Percentiles rank a stretch among this genome's conserved stretches.
Evolutionary conservation across 2,113 vertebrate genomes (phyloP).

Genomic region (Plestiodon gilberti): DNA sequence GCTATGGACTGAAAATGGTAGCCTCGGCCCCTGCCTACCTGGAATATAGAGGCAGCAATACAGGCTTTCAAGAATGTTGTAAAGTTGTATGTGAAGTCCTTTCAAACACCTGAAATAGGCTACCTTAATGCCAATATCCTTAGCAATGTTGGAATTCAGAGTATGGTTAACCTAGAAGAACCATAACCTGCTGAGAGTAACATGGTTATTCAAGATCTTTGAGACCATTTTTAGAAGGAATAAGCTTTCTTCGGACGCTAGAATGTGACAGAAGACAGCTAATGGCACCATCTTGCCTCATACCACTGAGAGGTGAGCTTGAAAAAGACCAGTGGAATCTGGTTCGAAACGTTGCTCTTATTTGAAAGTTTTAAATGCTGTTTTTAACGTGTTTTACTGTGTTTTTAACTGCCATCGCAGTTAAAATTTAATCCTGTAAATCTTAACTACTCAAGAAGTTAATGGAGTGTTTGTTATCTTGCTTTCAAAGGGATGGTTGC

Average conservation of each 20-base stretch:
- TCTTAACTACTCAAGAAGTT: too few species aligned
- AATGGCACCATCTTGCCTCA: too few species aligned
- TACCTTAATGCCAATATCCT: not conserved
- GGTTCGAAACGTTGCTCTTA: too few species aligned
- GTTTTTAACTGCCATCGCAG: too few species aligned
- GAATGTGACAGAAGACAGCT: not conserved
- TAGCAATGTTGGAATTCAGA: too few species aligned
- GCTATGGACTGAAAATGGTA: not conserved
- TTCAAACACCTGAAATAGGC: not conserved
- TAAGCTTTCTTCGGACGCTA: not conserved
- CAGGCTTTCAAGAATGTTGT: not conserved
- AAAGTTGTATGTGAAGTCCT: not conserved
- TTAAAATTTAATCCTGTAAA: too few species aligned
- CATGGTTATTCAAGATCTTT: not conserved
- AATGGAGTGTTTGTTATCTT: not conserved
- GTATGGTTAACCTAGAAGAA: not conserved
- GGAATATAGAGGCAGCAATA: not conserved
- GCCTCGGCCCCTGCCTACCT: too few species aligned
- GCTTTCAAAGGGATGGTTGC: not conserved
- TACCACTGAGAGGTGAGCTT: too few species aligned
- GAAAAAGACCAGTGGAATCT: too few species aligned
- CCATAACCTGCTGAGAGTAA: not conserved
- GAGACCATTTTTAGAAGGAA: not conserved
- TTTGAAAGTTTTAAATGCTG: too few species aligned
- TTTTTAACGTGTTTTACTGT: too few species aligned